Base-by-base conservation (phyloP, 2,888 invertebrate genomes). In the Coleophora flavipennella region DNA sequence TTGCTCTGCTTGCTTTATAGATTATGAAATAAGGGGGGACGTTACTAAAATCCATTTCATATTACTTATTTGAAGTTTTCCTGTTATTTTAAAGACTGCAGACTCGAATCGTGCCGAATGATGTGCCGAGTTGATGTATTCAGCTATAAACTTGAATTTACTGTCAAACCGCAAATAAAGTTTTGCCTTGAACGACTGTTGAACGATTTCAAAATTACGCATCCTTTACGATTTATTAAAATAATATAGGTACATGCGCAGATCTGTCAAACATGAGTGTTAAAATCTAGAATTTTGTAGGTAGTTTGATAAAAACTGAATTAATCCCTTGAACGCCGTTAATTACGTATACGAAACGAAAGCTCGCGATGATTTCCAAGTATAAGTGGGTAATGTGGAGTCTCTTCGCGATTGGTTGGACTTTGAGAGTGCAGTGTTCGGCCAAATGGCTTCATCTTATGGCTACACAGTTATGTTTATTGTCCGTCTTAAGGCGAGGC, bases 391-490 rank as follows among this genome's bases (percentile, higher is more conserved):
- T 52, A 73, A 69, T 73, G 71, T 65, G 75, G 72, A 83, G 81
- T 77, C 76, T 74, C 70, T 42, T 53, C 67, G 67, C 74, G 76
- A 73, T 70, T 72, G 69, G 50, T 57, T 61, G 62, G 60, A 60
- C 56, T n/a, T 62, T 51, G 48, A 51, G 59, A 51, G 59, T 60
- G 59, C 59, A 13, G 31, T 76, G 77, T 77, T 81, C 75, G 72
- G 67, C 57, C 62, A 83, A 84, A 84, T 84, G 83, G 67, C 83
- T 83, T 83, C 78, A 84, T 84, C 72, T 64, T 51, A 54, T 58
- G 62, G 20, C 20, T 54, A 58, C 46, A 20, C 6, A 62, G 55
- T 62, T 72, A 69, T 67, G 68, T 64, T 57, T 69, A 71, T 69
- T 65, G 62, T 63, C 46, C 51, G 57, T 72, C 73, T 73, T 73